A percentile compares a stretch with the other conserved stretches of the same genome.
Conservation (phyloP, 2,113 vertebrate species). For the Poeciliopsis occidentalis region DNA sequence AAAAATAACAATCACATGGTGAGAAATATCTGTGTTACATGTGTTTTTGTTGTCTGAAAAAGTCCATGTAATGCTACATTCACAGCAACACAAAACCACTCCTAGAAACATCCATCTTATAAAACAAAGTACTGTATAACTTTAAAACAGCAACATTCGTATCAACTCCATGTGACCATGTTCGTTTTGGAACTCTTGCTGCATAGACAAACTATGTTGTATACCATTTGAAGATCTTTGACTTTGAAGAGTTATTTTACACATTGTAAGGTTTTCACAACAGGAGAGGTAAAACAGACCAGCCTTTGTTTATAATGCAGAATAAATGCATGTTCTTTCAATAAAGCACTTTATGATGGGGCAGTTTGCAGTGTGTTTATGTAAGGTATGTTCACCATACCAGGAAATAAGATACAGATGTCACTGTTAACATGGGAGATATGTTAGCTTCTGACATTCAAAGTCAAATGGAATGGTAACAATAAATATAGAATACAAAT, state of each 20-base stretch:
- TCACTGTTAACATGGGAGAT: conserved; percentile 46
- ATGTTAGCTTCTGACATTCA: conserved; percentile 65
- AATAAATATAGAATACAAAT: conserved; percentile 63
- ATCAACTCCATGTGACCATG: too few species aligned
- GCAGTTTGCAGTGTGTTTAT: conserved; percentile 14
- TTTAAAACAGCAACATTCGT: too few species aligned
- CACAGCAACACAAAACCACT: too few species aligned
- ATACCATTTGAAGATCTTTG: too few species aligned
- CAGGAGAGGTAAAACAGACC: not conserved
- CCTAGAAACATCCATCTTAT: too few species aligned
- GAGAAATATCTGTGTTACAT: too few species aligned
- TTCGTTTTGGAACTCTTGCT: too few species aligned
- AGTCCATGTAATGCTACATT: too few species aligned
- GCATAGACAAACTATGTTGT: too few species aligned
- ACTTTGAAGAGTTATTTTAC: conserved; percentile 42
- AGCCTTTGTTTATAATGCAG: conserved; percentile 26
- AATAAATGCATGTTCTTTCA: conserved; percentile 1
- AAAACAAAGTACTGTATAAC: too few species aligned
- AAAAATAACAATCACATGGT: conserved; percentile 20
- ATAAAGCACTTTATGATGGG: conserved; percentile 17
- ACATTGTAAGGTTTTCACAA: conserved; percentile 45
- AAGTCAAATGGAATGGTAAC: conserved; percentile 78
- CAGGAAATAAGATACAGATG: conserved; percentile 12
- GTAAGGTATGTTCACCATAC: conserved; percentile 9
- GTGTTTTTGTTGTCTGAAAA: too few species aligned